phyloP scores from a whole-genome alignment of 2,113 vertebrate species.

The Salvelinus sp. region DNA sequence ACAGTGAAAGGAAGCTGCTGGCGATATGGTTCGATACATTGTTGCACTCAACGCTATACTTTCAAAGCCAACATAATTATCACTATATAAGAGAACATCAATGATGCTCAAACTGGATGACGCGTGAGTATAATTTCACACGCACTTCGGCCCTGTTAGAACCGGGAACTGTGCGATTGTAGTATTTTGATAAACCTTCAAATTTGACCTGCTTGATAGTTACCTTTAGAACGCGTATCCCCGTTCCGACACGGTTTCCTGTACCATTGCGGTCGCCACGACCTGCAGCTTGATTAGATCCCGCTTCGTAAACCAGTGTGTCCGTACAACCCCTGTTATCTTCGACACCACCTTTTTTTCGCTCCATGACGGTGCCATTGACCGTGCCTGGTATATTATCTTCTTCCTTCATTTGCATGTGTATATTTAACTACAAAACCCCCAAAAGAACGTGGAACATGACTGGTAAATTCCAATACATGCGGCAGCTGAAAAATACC shows the following conservation, averaged over 20 bases:
- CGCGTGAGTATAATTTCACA: constrained; percentile 14
- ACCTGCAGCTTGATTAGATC: constrained; percentile 58
- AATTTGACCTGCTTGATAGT: constrained; percentile 50
- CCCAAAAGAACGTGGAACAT: constrained; percentile 18
- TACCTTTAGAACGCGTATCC: constrained; percentile 81
- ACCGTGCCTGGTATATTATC: constrained; percentile 47
- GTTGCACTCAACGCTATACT: constrained; percentile 32
- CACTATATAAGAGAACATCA: constrained; percentile 37
- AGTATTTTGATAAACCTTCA: neutral
- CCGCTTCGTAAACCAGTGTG: constrained; percentile 63
- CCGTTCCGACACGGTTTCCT: constrained; percentile 63
- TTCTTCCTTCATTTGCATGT: constrained; percentile 76
- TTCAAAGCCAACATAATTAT: neutral
- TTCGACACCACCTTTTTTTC: constrained; percentile 63
- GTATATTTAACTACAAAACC: constrained; percentile 29
- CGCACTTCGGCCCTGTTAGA: constrained; percentile 56
- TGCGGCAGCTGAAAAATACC: constrained; percentile 49
- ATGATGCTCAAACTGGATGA: constrained; percentile 30
- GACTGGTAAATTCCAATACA: constrained; percentile 63
- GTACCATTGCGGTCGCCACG: constrained; percentile 65
- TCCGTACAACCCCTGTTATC: constrained; percentile 68
- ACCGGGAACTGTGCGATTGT: constrained; percentile 22
- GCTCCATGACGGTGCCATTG: constrained; percentile 49
- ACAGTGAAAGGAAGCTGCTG: neutral
- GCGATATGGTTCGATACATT: constrained; percentile 35